phyloP scores from a whole-genome alignment of 2,888 invertebrate species.

The Drosophila villosipedis region DNA sequence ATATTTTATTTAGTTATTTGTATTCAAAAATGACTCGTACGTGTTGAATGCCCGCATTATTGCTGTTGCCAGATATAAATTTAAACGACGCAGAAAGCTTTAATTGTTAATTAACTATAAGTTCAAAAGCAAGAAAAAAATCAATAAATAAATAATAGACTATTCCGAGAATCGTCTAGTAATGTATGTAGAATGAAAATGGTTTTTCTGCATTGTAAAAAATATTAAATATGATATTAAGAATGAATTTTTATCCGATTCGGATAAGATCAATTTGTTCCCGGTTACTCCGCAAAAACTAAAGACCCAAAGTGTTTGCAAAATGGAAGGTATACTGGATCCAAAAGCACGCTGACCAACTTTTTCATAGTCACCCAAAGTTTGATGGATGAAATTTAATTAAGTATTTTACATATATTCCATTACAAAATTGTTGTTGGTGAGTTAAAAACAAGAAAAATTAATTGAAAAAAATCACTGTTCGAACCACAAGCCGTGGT shows the following conservation, averaged over 20 bases:
- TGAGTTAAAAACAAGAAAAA: conserved; percentile 12
- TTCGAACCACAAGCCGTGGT: conserved; percentile 15
- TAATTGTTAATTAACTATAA: background rate
- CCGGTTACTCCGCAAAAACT: background rate
- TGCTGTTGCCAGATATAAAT: background rate
- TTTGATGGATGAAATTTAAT: conserved; percentile 57
- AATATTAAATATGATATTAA: background rate
- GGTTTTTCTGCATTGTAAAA: background rate
- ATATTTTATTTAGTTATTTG: background rate
- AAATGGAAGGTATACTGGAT: background rate
- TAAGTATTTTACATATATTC: conserved; percentile 67
- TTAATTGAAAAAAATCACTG: conserved; percentile 27
- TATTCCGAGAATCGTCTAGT: background rate
- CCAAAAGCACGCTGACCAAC: conserved; percentile 9
- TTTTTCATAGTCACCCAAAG: conserved; percentile 1
- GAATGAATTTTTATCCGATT: background rate
- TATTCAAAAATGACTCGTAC: background rate
- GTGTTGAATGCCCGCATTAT: background rate
- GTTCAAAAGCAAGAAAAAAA: background rate
- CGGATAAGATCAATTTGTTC: background rate
- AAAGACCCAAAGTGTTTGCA: background rate
- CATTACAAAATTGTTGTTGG: conserved; percentile 69
- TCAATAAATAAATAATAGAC: background rate
- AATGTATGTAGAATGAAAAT: background rate
- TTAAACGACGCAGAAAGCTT: background rate